Percentiles rank a stretch among this genome's conserved stretches.
Evolutionary conservation across 2,888 invertebrate genomes (phyloP).

Genomic region (Anorthoa munda): DNA sequence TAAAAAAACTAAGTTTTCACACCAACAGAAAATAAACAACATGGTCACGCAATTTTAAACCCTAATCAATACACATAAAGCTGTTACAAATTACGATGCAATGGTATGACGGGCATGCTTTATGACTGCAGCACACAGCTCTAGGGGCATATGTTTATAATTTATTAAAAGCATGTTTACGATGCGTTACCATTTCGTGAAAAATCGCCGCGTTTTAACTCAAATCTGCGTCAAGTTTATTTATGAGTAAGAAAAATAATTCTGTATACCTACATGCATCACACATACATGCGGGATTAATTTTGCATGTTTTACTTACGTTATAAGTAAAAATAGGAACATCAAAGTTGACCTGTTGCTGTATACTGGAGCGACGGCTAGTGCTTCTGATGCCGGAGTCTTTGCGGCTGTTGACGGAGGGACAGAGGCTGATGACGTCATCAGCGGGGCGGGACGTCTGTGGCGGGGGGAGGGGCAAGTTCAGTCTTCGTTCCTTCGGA

Average conservation of each 20-base stretch:
- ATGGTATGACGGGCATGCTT: slow-evolving; percentile 57
- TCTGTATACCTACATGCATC: slow-evolving; percentile 59
- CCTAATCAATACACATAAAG: slow-evolving; percentile 37
- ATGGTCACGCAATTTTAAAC: slow-evolving; percentile 37
- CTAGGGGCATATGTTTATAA: slow-evolving; percentile 70
- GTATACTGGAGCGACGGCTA: slow-evolving; percentile 96
- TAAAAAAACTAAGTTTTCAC: slow-evolving; percentile 24
- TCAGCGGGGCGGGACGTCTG: slow-evolving; percentile 82
- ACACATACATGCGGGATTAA: slow-evolving; percentile 48
- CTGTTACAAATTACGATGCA: slow-evolving; percentile 38
- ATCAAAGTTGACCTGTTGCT: slow-evolving; percentile 93
- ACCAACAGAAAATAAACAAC: slow-evolving; percentile 19
- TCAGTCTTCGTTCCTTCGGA: slow-evolving; percentile 83
- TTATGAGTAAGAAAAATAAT: slow-evolving; percentile 50
- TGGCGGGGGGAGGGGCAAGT: slow-evolving; percentile 85
- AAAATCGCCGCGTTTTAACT: slow-evolving; percentile 59
- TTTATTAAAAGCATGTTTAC: slow-evolving; percentile 73
- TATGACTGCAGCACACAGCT: slow-evolving; percentile 57
- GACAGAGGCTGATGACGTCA: slow-evolving; percentile 94
- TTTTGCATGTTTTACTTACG: slow-evolving; percentile 60
- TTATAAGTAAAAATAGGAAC: slow-evolving; percentile 62
- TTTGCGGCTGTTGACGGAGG: slow-evolving; percentile 95
- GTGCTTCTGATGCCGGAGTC: slow-evolving; percentile 97
- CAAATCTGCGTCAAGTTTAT: slow-evolving; percentile 58
- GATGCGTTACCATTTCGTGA: slow-evolving; percentile 65